Evolutionary conservation across 30 jellyfish, hydroid and myxozoan genomes (phyloP), one percentile per base, ranked within the genome.

Genomic region (Haliclystus octoradiatus): DNA sequence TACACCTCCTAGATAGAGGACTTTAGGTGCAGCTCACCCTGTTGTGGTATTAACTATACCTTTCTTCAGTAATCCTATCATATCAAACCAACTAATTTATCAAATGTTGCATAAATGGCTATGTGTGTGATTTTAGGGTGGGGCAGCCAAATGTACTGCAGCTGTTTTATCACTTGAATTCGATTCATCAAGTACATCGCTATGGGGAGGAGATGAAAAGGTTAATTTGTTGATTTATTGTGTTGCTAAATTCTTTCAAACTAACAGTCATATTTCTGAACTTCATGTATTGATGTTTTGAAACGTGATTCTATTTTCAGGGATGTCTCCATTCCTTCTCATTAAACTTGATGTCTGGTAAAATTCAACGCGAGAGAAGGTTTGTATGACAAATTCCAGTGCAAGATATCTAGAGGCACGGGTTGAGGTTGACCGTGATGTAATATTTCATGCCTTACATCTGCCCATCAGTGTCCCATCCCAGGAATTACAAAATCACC

Each of bases 131-230:
- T n/a, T n/a, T 31, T 25, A 80, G 94, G 94, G 92, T 61, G 94
- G 93, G 14, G 77, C 75, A 66, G 94, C 88, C 25, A 88, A 88
- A 47, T 87, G 77, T 3, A 53, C 81, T 9, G 85, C 88, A 22
- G 88, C 94, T 19, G 92, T 88, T 5, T 79, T 84, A 19, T 88
- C 95, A 22, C 62, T 88, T 62, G 94, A 74, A 63, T 88, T 88
- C 49, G 94, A 88, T 31, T 67, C 89, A n/a, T 72, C 97, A 3
- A 93, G 94, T 2, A 88, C 64, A 33, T 27, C 74, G 15, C 77
- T 88, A 27, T 88, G 97, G 97, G 69, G 92, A 68, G 97, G 97
- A 12, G 97, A 88, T 71, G 97, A 88, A 34, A 88, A 88, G 93
- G 57, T 19, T 40, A 40, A 40, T 19, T 5, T 40, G 9, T 40